Base-by-base conservation (phyloP, 2,797 vertebrate species). In the Poeciliopsis paucimaculata region DNA sequence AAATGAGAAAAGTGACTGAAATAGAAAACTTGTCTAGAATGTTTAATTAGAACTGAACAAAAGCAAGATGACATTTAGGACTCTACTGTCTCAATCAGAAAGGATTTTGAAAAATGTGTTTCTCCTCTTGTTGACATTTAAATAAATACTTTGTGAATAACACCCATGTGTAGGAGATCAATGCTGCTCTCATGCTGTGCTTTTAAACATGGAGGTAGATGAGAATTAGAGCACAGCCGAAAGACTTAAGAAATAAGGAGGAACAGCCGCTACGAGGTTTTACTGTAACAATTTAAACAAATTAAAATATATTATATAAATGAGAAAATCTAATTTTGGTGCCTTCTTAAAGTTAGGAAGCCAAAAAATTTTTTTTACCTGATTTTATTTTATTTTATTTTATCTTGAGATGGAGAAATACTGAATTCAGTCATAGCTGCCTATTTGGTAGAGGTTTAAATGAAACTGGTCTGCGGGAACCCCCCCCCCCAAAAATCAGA, bases 51-150 rank as follows among this genome's bases (percentile, higher is more conserved):
- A 57, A 60, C 28, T 15, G 18, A 77, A 73, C 20, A 73, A 72
- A n/a, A 36, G 2, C 6, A 6, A 39, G 49, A 64, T 23, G 1
- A 1, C 31, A 53, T 81, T 66, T 60, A 64, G 20, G 18, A 26
- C 49, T 68, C 60, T 26, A 51, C 55, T 20, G 45, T 51, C 31
- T 13, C 3, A 71, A 43, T 55, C 16, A 55, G 12, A 43, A 77
- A 71, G 26, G 47, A 55, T 49, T 68, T 51, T 12, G 5, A 28
- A 64, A 68, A 51, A 68, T 9, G 16, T 51, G 5, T 5, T 70
- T 49, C 4, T 77, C 31, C 9, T 49, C 34, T 73, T 78, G 68
- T 72, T 66, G 5, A 51, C 34, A 73, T 73, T 79, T 39, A 64
- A 51, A 41, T 18, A 47, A 60, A 43, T 75, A 45, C 3, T 60